Conservation (phyloP, 2,113 vertebrate genomes). For the Glareola pratincola region DNA sequence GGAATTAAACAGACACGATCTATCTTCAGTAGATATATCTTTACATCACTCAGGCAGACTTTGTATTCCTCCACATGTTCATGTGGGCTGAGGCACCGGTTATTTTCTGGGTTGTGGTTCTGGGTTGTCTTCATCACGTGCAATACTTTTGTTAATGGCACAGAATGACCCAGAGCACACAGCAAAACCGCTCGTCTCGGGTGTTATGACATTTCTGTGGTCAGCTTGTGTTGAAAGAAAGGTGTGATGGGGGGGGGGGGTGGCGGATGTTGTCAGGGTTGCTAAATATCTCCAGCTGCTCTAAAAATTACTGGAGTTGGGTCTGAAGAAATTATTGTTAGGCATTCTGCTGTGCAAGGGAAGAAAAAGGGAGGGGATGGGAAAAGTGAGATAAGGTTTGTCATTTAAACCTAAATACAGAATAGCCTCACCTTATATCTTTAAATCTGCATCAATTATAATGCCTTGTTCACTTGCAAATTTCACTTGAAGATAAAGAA, state of each 20-base stretch:
- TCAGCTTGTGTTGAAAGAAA: neutral
- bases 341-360: neutral
- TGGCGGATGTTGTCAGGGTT: neutral
- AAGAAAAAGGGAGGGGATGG: constrained; percentile 57
- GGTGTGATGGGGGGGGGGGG: neutral
- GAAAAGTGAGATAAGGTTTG: constrained; percentile 57
- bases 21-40: neutral
- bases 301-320: neutral
- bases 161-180: neutral
- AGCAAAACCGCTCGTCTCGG: neutral
- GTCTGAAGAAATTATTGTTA: neutral
- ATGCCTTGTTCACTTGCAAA: constrained; percentile 57
- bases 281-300: neutral
- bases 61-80: neutral
- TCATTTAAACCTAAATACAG: constrained; percentile 9
- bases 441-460: constrained; percentile 53
- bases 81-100: neutral
- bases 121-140: neutral
- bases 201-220: neutral
- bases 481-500: constrained; percentile 57
- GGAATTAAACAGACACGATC: neutral
- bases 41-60: neutral
- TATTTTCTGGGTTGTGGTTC: neutral
- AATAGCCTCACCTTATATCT: constrained; percentile 55
- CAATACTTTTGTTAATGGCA: neutral